phyloP scores from a whole-genome alignment of 2,113 vertebrate genomes.

The Marmota monax region DNA sequence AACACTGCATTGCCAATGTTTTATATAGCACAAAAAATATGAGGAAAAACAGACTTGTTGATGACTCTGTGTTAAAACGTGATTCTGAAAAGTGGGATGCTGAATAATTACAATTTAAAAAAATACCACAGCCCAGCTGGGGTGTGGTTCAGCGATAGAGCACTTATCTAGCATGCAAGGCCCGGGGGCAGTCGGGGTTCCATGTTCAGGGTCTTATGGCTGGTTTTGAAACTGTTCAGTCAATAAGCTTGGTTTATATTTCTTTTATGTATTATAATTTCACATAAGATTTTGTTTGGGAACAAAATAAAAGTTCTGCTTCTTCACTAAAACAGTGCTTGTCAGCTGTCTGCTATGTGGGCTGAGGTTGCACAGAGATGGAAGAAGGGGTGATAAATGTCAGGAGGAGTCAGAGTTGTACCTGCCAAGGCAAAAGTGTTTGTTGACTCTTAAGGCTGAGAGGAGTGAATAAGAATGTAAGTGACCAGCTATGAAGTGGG shows the following conservation, averaged over 20 bases:
- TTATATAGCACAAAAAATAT: not conserved
- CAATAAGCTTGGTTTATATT: constrained; percentile 23
- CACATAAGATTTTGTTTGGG: not conserved
- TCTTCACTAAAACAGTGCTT: not conserved
- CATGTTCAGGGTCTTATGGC: not conserved
- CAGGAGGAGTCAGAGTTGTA: not conserved
- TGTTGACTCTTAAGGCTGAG: not conserved
- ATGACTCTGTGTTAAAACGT: not conserved
- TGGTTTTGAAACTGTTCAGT: constrained; percentile 9
- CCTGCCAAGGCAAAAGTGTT: not conserved
- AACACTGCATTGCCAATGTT: not conserved
- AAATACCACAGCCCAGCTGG: too few species aligned
- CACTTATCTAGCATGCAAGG: too few species aligned
- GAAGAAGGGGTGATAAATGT: not conserved
- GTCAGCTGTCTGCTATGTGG: not conserved
- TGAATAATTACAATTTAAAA: not conserved
- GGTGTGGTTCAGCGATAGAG: too few species aligned
- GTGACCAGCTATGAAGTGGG: not conserved
- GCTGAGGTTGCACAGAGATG: not conserved
- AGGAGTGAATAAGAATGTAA: not conserved
- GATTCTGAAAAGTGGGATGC: constrained; percentile 36
- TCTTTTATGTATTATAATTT: not conserved
- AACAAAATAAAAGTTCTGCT: not conserved
- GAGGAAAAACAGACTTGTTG: not conserved
- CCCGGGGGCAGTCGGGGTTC: too few species aligned